A percentile compares a stretch with the other conserved stretches of the same genome.
Evolutionary conservation across 2,888 invertebrate species (phyloP).

Genomic region (Polydrusus pterygomalis): DNA sequence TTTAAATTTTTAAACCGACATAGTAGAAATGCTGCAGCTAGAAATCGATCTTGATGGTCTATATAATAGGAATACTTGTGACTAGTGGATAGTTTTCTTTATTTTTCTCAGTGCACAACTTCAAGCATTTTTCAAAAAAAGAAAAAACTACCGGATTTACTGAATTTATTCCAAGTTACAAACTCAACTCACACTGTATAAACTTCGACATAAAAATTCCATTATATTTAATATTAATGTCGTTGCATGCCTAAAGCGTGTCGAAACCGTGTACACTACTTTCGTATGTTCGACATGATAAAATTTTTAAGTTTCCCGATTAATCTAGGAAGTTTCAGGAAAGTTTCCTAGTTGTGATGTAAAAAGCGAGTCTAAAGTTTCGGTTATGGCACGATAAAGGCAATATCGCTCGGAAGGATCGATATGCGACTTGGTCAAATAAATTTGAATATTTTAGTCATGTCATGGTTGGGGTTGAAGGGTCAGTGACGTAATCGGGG

Average conservation of each 20-base stretch:
- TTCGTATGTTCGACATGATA: slow-evolving; percentile 31
- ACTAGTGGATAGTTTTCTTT: no score
- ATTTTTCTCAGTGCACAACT: no score
- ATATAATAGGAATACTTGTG: no score
- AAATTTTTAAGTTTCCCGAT: slow-evolving; percentile 36
- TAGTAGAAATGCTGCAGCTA: no score
- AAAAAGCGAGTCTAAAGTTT: slow-evolving; percentile 32
- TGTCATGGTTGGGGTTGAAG: slow-evolving; percentile 21
- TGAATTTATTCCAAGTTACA: no score
- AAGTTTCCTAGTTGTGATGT: slow-evolving; percentile 29
- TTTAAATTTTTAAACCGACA: no score
- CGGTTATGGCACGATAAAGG: slow-evolving; percentile 17
- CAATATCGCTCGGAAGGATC: slow-evolving; percentile 22
- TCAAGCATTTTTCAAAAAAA: no score
- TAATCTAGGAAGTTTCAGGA: slow-evolving; percentile 27
- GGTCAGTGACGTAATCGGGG: slow-evolving; percentile 7
- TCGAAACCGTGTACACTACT: slow-evolving; percentile 7
- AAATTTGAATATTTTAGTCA: slow-evolving; percentile 28
- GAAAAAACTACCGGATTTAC: no score
- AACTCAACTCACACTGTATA: no score
- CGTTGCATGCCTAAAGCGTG: slow-evolving; percentile 18
- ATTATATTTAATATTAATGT: slow-evolving; percentile 14
- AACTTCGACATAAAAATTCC: no score
- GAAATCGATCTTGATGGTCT: no score
- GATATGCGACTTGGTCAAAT: slow-evolving; percentile 23